Evolutionary conservation across 2,113 vertebrate genomes (phyloP).

Genomic region (Nannobrachium achirus): DNA sequence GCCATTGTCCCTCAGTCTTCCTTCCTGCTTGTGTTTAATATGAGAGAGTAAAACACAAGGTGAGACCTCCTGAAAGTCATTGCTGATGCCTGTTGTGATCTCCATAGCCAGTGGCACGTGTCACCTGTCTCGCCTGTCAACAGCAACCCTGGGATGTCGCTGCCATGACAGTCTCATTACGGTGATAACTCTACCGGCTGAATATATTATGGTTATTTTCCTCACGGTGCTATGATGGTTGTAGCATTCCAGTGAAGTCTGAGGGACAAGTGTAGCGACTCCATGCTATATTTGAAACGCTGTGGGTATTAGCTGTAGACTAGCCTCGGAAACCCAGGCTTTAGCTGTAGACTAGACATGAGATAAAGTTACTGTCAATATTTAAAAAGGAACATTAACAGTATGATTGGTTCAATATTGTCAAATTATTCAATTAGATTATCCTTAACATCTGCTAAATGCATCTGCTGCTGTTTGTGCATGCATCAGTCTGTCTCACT

Average conservation of each 20-base stretch:
- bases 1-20: neutral
- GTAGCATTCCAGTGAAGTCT: constrained; percentile 23
- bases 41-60: constrained; percentile 6
- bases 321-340: too few species aligned
- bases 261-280: neutral
- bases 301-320: too few species aligned
- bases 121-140: constrained; percentile 66
- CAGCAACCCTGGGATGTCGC: constrained; percentile 52
- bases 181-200: constrained; percentile 49
- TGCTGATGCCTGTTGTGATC: constrained; percentile 48
- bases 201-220: constrained; percentile 51
- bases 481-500: too few species aligned
- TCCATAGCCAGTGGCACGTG: constrained; percentile 45
- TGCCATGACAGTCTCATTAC: constrained; percentile 66
- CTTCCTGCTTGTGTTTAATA: neutral
- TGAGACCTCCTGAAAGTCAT: constrained; percentile 42
- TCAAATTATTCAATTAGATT: too few species aligned
- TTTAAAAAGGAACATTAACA: too few species aligned
- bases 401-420: too few species aligned
- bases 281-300: too few species aligned
- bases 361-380: too few species aligned
- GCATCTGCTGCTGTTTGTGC: too few species aligned
- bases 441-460: too few species aligned
- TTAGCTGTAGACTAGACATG: too few species aligned
- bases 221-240: constrained; percentile 27